Base-by-base conservation (phyloP, 2,113 vertebrate species). In the Clinocottus analis region DNA sequence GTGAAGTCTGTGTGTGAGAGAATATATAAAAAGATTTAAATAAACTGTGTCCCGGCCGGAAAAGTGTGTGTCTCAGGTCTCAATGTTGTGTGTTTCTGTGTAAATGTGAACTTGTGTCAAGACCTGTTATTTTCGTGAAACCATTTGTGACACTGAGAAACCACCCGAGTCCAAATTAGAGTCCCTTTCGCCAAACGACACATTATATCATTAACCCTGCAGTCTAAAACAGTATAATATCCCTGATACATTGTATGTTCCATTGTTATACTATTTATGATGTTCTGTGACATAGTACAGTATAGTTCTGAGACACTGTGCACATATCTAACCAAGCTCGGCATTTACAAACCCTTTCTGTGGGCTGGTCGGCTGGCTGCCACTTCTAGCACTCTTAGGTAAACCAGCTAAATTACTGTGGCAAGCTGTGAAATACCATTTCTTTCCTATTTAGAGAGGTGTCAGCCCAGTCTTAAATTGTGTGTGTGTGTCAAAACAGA, bases 351-450 rank as follows among this genome's bases (percentile, higher is more conserved):
- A 70, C 76, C 49, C 65, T 59, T 27, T 66, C 60, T 63, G 64
- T 60, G 12, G 25, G 27, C 27, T 37, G 47, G 56, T 78, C 29
- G 31, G 72, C 68, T 55, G 35, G 21, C 58, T 68, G 75, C 56
- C 72, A 74, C 37, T 87, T 88, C 83, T 74, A 68, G 55, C 73
- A 60, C 62, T 87, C 53, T 73, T 82, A 45, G 56, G 78, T 80
- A 80, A 84, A 83, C 77, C 72, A 47, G 49, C 67, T 75, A 56
- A 87, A 86, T 82, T 19, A 79, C 81, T 33, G 56, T 83, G 68
- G 33, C 81, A 62, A 72, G 74, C 68, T 77, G 75, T 69, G 61
- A 76, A 88, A 87, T 74, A 67, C 29, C 59, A 74, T 72, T 80
- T 79, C 39, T 60, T 45, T 77, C 31, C 35, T 37, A 65, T 80